Evolutionary conservation across 2,113 vertebrate species (phyloP).

Genomic region (Lonchura striata): DNA sequence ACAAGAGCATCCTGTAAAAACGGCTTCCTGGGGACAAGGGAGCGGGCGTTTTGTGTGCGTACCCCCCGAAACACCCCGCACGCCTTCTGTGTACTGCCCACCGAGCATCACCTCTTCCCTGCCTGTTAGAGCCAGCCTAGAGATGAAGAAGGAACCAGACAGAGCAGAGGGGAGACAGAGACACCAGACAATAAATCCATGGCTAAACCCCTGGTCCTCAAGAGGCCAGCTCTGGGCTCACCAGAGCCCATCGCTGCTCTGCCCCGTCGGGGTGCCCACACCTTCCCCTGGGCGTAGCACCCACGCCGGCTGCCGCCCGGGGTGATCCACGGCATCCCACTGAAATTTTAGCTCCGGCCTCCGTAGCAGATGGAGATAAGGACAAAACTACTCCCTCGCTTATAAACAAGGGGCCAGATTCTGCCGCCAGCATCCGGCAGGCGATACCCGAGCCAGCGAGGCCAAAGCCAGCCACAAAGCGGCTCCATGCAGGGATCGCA

Average conservation of each 20-base stretch:
- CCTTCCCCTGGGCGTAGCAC: neutral
- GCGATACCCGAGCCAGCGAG: neutral
- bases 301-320: neutral
- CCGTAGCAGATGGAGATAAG: conserved; percentile 37
- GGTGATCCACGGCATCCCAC: neutral
- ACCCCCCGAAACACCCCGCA: accelerated
- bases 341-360: conserved; percentile 37
- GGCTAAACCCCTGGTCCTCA: neutral
- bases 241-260: accelerated
- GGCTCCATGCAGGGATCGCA: neutral
- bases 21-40: neutral
- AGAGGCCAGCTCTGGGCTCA: neutral
- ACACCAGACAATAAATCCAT: neutral
- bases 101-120: neutral
- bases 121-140: neutral
- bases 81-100: neutral
- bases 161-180: neutral
- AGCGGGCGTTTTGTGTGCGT: neutral
- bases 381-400: conserved; percentile 12
- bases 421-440: conserved; percentile 6
- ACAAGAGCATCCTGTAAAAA: neutral
- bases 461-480: neutral
- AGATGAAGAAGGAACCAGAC: neutral
- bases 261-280: neutral
- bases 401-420: conserved; percentile 57